Evolutionary conservation across 1,140 invertebrate genomes (phyloP).

Genomic region (Pollicipes pollicipes): DNA sequence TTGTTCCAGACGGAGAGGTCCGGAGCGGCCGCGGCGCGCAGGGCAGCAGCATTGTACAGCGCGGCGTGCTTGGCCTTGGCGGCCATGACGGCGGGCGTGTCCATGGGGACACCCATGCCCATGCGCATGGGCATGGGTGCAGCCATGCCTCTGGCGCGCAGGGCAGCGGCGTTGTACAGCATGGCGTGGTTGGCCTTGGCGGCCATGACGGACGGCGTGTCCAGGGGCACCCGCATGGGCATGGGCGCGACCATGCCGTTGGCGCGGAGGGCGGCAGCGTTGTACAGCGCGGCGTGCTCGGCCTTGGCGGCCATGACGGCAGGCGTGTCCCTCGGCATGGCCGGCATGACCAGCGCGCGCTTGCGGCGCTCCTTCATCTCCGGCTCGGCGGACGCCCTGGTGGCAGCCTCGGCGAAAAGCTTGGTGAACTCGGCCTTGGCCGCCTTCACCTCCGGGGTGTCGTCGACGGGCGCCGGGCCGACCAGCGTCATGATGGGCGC

Average conservation of each 20-base stretch:
- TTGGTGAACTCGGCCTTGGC: slow-evolving; percentile 6
- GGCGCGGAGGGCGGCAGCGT: background rate
- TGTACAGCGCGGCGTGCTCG: slow-evolving; percentile 9
- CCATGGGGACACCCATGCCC: too few relatives aligned
- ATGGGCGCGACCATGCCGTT: background rate
- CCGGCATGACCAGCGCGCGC: slow-evolving; percentile 7
- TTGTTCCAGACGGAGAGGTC: too few relatives aligned
- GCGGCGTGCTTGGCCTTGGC: slow-evolving; percentile 13
- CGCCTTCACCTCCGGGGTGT: slow-evolving; percentile 12
- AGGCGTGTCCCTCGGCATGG: slow-evolving; percentile 9
- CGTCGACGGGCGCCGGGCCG: slow-evolving; percentile 7
- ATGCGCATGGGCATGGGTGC: background rate
- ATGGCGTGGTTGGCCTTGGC: slow-evolving; percentile 13
- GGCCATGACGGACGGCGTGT: slow-evolving; percentile 13
- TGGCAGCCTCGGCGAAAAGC: slow-evolving; percentile 7
- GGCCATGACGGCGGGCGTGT: slow-evolving; percentile 13
- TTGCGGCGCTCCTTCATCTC: slow-evolving; percentile 9
- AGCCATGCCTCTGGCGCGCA: background rate
- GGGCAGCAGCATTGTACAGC: background rate
- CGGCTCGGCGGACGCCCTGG: background rate
- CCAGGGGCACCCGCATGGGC: slow-evolving; percentile 12
- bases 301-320: slow-evolving; percentile 14
- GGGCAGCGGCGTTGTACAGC: background rate
- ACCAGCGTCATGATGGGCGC: slow-evolving; percentile 4
- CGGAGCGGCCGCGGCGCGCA: too few relatives aligned